Percentiles rank a stretch among this genome's conserved stretches.
phyloP scores from a whole-genome alignment of 2,797 vertebrate genomes.

The Hydrophis major region DNA sequence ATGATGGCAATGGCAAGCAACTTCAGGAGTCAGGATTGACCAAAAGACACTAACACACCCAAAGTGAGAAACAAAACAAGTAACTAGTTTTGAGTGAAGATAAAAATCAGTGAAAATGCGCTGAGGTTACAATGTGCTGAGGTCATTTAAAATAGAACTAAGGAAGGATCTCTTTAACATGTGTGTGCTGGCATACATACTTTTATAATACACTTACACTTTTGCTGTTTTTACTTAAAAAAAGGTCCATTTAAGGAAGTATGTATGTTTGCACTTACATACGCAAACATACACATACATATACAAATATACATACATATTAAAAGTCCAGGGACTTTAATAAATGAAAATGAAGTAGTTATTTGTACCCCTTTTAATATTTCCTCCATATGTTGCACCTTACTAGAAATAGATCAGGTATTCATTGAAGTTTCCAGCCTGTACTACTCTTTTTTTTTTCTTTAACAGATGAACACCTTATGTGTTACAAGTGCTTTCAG shows the following conservation, averaged over 20 bases:
- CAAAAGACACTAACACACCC: neutral
- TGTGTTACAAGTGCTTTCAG: neutral
- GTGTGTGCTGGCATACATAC: neutral
- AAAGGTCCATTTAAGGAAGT: neutral
- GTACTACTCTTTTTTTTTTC: neutral
- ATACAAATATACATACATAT: neutral
- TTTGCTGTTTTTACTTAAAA: neutral
- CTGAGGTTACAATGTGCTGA: neutral
- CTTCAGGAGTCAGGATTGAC: neutral
- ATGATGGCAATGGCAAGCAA: neutral
- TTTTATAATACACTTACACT: neutral
- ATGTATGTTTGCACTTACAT: neutral
- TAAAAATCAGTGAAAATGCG: neutral
- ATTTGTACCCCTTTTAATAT: neutral
- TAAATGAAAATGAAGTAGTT: neutral
- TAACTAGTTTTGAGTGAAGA: neutral
- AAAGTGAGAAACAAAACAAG: neutral
- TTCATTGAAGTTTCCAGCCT: neutral
- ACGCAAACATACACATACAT: neutral
- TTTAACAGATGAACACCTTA: constrained; percentile 30
- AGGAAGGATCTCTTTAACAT: neutral
- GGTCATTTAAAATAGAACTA: neutral
- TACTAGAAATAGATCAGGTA: neutral
- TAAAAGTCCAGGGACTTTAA: neutral
- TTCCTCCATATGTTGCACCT: neutral